phyloP scores from a whole-genome alignment of 2,113 vertebrate genomes.

The Cettia cetti region DNA sequence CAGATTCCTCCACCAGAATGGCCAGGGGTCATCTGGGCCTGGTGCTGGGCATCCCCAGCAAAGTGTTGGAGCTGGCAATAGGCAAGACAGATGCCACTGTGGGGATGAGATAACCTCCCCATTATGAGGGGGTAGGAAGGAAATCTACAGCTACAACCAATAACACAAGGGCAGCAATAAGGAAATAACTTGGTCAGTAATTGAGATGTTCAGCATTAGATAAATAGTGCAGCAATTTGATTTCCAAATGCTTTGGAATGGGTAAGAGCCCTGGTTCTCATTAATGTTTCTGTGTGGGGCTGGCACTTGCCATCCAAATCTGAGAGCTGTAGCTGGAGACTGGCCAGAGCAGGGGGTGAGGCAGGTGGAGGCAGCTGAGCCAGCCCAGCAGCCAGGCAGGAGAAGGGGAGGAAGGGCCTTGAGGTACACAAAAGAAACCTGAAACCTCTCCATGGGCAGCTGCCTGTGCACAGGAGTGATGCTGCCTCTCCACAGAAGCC shows the following conservation, averaged over 20 bases:
- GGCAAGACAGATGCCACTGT: too few species aligned
- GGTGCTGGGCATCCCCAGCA: not conserved
- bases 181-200: not conserved
- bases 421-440: not conserved
- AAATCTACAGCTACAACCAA: not conserved
- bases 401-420: not conserved
- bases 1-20: not conserved
- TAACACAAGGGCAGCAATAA: not conserved
- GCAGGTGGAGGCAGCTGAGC: not conserved
- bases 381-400: not conserved
- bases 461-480: not conserved
- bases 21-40: not conserved
- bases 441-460: not conserved
- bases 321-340: not conserved
- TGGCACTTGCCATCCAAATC: not conserved
- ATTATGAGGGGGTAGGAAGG: not conserved
- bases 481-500: not conserved
- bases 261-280: not conserved
- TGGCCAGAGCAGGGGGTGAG: not conserved
- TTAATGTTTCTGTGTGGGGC: not conserved
- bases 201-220: not conserved
- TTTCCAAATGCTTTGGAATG: not conserved
- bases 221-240: not conserved
- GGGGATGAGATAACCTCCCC: not conserved
- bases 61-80: not conserved